Conservation (phyloP, 1,140 invertebrate genomes). For the Caerostris extrusa region DNA sequence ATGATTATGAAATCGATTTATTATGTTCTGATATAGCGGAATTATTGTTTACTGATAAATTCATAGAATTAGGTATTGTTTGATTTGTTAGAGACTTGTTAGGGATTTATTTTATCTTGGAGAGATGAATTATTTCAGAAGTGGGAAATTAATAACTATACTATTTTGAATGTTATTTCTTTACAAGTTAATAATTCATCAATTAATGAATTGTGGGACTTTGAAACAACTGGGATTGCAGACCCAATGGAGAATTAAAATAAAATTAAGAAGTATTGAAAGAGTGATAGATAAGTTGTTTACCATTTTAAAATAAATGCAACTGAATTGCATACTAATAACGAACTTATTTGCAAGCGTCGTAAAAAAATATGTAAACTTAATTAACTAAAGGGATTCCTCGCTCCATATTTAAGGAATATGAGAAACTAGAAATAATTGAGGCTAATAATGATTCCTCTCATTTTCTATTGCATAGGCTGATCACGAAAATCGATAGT, state of each 20-base stretch:
- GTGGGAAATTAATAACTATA: not conserved
- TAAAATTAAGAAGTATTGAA: too few relatives aligned
- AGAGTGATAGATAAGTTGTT: too few relatives aligned
- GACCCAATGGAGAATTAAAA: not conserved
- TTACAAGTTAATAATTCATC: not conserved
- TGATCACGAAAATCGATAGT: not conserved
- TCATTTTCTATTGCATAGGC: not conserved
- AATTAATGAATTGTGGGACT: not conserved
- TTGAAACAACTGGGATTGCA: not conserved
- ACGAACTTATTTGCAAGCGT: too few relatives aligned
- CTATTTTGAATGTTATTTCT: not conserved
- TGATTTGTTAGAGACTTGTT: not conserved
- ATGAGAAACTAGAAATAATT: not conserved
- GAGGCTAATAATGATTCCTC: not conserved
- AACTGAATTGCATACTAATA: too few relatives aligned
- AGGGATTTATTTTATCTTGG: not conserved
- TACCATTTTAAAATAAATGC: too few relatives aligned
- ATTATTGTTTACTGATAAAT: not conserved
- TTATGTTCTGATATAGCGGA: not conserved
- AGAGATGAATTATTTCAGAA: not conserved
- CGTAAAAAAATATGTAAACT: too few relatives aligned
- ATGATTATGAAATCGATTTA: not conserved
- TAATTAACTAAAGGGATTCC: too few relatives aligned
- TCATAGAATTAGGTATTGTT: not conserved
- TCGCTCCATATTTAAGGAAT: slow-evolving; percentile 3